Evolutionary conservation across 2,888 invertebrate genomes (phyloP).

Genomic region (Noctua pronuba): DNA sequence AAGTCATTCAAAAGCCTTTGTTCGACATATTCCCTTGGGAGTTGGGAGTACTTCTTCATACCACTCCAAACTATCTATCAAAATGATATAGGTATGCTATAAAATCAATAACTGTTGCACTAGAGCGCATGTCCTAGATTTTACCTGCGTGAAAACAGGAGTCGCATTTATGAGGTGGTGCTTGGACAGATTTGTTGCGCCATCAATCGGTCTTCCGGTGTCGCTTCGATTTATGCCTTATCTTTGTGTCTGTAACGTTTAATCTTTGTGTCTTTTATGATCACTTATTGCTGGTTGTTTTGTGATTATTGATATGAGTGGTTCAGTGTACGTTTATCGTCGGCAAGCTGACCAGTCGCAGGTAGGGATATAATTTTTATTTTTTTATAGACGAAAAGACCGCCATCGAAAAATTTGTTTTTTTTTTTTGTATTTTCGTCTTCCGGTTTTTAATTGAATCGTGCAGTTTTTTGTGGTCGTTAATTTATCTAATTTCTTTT

Average conservation of each 20-base stretch:
- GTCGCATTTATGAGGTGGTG: constrained; percentile 16
- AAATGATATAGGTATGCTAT: constrained; percentile 26
- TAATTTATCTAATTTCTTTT: background rate
- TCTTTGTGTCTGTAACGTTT: background rate
- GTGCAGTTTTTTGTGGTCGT: background rate
- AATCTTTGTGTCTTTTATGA: background rate
- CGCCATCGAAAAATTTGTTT: no score
- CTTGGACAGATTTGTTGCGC: constrained; percentile 49
- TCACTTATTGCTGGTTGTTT: background rate
- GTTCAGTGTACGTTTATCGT: constrained; percentile 19
- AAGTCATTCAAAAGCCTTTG: constrained; percentile 28
- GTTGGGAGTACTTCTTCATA: constrained; percentile 5
- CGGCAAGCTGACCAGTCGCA: constrained; percentile 5
- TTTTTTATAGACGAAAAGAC: background rate
- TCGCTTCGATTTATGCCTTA: background rate
- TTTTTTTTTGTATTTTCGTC: background rate
- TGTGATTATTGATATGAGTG: constrained; percentile 36
- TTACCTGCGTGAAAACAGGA: constrained; percentile 32
- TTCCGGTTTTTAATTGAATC: background rate
- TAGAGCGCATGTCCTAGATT: constrained; percentile 53
- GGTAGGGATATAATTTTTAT: constrained; percentile 19
- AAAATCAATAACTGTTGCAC: constrained; percentile 57
- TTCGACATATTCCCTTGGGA: constrained; percentile 24
- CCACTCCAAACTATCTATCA: constrained; percentile 16
- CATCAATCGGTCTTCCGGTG: constrained; percentile 8